Base-by-base conservation (phyloP, 2,113 vertebrate species). In the Bolborhynchus lineola region DNA sequence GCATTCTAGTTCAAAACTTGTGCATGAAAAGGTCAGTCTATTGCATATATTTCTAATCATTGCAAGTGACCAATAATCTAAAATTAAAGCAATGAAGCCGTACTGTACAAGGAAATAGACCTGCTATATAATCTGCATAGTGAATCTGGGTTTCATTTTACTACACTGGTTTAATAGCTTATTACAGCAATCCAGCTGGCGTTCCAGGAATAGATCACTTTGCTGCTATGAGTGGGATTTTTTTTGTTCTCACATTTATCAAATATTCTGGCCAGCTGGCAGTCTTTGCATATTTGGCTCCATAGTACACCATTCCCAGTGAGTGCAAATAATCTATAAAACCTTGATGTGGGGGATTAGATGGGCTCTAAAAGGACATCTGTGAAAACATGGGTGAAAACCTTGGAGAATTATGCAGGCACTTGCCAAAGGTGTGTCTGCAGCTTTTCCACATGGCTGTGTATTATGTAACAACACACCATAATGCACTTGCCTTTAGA, bases 181-280 rank as follows among this genome's bases (percentile, higher is more conserved):
- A 92, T 82, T 92, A 88, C 86, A 93, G 77, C 85, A 93, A 94
- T 84, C 63, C 94, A 94, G 96, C 86, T 95, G 93, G 53, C 86
- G 77, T 95, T 97, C 93, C 92, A 94, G 86, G 93, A 97, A 95
- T 86, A 96, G 92, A 77, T 97, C 81, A 52, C 8, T 95, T 95
- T 3, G 14, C 83, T 94, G 96, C 83, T 92, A 70, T 69, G 82
- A 82, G 62, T 65, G 76, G 87, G 90, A 85, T 88, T 95, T 86
- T 76, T 89, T 75, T 83, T 86, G 79, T 91, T 95, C 88, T 93
- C 80, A 95, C 82, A 93, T 79, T 68, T 86, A 68, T 86, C 78
- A 92, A 94, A 65, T 81, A 86, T 86, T 96, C 94, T 94, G 93
- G 93, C 95, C 81, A 94, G 94, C 95, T 97, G 97, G 88, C 79